Base-by-base conservation (phyloP, 2,888 invertebrate genomes). In the Blera fallax region DNA sequence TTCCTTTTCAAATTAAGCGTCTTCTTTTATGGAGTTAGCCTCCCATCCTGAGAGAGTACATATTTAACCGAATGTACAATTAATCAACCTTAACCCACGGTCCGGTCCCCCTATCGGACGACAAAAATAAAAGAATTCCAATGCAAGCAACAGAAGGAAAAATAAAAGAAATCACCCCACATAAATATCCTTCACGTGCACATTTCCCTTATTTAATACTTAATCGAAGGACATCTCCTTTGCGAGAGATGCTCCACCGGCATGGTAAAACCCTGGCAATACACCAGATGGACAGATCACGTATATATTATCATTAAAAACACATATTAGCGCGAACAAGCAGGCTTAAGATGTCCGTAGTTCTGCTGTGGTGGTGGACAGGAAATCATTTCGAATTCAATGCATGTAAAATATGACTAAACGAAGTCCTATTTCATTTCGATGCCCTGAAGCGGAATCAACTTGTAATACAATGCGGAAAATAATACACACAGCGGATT, bases 301-400 rank as follows among this genome's bases (percentile, higher is more conserved):
- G 84, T 84, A 79, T 79, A 74, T 79, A 79, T 84, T 79, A n/a
- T 84, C 84, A 84, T 84, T 84, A 84, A 79, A 84, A 84, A 82
- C 69, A 79, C 62, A 84, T 84, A 74, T 79, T 70, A 84, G 79
- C 79, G 79, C 69, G 73, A 74, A 70, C 69, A 79, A 74, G 64
- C 64, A 56, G 50, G 62, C 73, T 64, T 56, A 74, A 69, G 84
- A 79, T 50, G 72, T 69, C 62, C 43, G 24, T 72, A 16, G 52
- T 56, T 21, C 24, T 67, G 27, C 64, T 29, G 27, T 27, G 10
- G 21, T n/a, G 32, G 37, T 45, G 69, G 79, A 54, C 70, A 58
- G 62, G 56, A 64, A 64, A 74, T 79, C 56, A 84, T 84, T 84
- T 74, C 48, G 79, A 67, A 84, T 84, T 84, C 84, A 79, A 56